These are phyloP conservation scores for Copidosoma floridanum DNA, from an alignment of 1,140 invertebrate species.

Conservation along the genomic window DNA sequence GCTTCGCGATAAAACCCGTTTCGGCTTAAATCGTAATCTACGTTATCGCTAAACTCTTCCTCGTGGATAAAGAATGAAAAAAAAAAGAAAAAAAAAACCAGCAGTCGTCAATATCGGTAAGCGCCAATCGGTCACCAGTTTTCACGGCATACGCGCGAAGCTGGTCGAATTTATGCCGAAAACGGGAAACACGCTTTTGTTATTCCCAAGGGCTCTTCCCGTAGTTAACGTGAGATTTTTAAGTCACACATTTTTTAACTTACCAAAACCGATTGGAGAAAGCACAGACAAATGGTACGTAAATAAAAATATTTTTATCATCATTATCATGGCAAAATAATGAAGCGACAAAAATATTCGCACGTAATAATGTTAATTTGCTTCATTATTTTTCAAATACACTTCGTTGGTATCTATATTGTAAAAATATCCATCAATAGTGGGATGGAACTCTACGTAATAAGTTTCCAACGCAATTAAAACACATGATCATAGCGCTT, in stretches of 20 bases:
- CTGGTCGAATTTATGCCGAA: background rate
- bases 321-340: no score
- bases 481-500: no score
- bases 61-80: slow-evolving; percentile 5
- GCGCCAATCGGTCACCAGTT: slow-evolving; percentile 8
- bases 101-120: background rate
- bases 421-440: no score
- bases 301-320: background rate
- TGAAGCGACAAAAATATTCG: no score
- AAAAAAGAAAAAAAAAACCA: no score
- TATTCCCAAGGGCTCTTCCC: background rate
- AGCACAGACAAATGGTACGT: slow-evolving; percentile 6
- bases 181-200: background rate
- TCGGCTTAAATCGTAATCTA: background rate
- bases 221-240: no score
- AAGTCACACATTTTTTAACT: no score
- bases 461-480: no score
- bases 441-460: no score
- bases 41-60: slow-evolving; percentile 7
- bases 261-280: background rate
- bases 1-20: background rate
- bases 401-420: no score
- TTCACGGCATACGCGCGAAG: background rate
- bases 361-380: no score
- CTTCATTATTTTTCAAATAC: no score